Percentiles rank a stretch among this genome's conserved stretches.
phyloP scores from a whole-genome alignment of 2,113 vertebrate genomes.

The Mixornis gularis region DNA sequence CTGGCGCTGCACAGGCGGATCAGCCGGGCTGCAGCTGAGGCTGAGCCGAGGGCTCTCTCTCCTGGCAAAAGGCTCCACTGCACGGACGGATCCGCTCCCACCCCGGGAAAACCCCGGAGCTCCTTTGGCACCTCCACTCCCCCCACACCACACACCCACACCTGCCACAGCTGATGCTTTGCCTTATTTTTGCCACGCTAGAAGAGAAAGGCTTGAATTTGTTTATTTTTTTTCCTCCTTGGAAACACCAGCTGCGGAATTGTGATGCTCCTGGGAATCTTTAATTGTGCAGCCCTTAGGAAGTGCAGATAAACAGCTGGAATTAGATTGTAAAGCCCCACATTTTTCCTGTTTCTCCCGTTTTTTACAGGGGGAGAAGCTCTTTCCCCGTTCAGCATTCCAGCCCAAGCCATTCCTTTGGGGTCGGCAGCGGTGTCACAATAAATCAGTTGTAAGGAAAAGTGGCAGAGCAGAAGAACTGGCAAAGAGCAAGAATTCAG shows the following conservation, averaged over 20 bases:
- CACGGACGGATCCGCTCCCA: not conserved
- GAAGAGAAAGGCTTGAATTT: not conserved
- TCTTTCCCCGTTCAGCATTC: not conserved
- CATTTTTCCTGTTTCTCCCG: not conserved
- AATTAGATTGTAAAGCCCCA: not conserved
- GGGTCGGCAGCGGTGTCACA: not conserved
- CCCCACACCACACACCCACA: not conserved
- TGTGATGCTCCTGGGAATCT: not conserved
- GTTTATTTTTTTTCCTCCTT: accelerated
- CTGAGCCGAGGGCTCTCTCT: slow-evolving; percentile 51
- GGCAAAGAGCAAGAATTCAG: not conserved
- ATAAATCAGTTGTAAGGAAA: not conserved
- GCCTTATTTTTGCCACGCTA: not conserved
- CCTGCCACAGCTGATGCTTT: not conserved
- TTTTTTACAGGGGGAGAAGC: not conserved
- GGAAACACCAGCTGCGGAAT: not conserved
- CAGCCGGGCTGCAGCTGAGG: not conserved
- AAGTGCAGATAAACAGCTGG: not conserved
- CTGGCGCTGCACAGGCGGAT: not conserved
- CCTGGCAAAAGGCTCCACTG: slow-evolving; percentile 17
- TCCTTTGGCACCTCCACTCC: not conserved
- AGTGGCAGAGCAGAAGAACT: not conserved
- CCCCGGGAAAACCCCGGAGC: accelerated
- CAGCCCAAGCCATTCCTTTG: not conserved
- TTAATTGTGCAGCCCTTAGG: not conserved